phyloP scores from a whole-genome alignment of 2,113 vertebrate species.

The Empidonax traillii region DNA sequence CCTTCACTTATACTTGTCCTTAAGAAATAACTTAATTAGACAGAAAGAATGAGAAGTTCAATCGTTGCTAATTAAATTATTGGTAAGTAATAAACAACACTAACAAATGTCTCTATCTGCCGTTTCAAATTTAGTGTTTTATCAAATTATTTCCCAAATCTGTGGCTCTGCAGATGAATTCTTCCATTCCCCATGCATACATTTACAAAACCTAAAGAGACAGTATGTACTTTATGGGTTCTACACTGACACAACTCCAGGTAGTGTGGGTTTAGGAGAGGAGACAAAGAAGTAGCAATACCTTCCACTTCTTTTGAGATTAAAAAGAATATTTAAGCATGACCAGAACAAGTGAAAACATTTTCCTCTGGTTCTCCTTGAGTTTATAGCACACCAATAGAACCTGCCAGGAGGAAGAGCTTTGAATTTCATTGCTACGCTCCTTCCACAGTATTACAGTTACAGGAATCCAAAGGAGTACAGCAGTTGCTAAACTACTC shows the following conservation, averaged over 20 bases:
- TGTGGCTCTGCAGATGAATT: neutral
- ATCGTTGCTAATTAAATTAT: neutral
- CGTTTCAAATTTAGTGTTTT: neutral
- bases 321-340: neutral
- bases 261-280: neutral
- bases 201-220: neutral
- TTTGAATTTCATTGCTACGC: neutral
- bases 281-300: neutral
- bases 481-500: neutral
- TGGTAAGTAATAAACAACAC: neutral
- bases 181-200: neutral
- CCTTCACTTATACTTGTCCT: neutral
- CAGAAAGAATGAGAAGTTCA: neutral
- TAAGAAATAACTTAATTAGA: neutral
- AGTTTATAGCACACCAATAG: neutral
- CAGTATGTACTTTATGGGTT: neutral
- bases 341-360: neutral
- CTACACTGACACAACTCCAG: neutral
- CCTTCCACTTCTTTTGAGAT: neutral
- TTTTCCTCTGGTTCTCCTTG: neutral
- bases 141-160: neutral
- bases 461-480: neutral
- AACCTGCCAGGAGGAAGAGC: neutral
- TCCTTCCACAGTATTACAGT: neutral
- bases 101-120: neutral